Conservation (phyloP, 2,113 vertebrate species). For the Aptenodytes forsteri region DNA sequence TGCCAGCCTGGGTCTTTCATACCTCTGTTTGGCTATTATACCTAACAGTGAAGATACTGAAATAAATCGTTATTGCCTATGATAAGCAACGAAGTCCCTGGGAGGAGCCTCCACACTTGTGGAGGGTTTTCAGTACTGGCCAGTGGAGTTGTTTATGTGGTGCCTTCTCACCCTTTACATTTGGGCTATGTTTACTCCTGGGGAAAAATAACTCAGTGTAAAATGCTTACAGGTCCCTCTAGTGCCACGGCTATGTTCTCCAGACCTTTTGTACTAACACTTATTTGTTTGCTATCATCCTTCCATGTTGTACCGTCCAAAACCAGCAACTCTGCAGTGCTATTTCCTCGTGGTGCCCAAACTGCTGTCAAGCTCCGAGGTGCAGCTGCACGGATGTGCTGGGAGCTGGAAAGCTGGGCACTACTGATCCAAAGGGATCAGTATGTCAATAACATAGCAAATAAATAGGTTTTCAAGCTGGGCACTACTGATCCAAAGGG, state of each 20-base stretch:
- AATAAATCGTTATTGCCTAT: slow-evolving; percentile 37
- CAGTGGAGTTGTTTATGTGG: background rate
- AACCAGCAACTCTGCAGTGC: background rate
- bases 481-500: background rate
- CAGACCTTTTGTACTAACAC: background rate
- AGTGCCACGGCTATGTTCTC: background rate
- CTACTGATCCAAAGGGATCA: background rate
- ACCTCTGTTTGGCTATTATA: slow-evolving; percentile 41
- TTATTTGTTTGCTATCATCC: background rate
- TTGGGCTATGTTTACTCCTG: background rate
- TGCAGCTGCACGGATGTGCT: background rate
- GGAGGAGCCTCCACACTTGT: background rate
- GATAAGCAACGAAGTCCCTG: background rate
- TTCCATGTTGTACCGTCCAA: background rate
- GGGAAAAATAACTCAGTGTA: background rate
- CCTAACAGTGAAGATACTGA: background rate
- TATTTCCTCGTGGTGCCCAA: background rate
- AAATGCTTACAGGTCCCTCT: background rate
- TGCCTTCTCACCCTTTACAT: background rate
- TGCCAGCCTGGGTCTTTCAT: slow-evolving; percentile 26
- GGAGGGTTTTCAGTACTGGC: background rate
- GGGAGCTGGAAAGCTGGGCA: background rate
- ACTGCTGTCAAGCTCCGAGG: background rate
- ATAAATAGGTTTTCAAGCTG: background rate
- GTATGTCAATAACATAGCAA: background rate